Evolutionary conservation across 2,113 vertebrate genomes (phyloP).

Genomic region (Hemibagrus wyckioides): DNA sequence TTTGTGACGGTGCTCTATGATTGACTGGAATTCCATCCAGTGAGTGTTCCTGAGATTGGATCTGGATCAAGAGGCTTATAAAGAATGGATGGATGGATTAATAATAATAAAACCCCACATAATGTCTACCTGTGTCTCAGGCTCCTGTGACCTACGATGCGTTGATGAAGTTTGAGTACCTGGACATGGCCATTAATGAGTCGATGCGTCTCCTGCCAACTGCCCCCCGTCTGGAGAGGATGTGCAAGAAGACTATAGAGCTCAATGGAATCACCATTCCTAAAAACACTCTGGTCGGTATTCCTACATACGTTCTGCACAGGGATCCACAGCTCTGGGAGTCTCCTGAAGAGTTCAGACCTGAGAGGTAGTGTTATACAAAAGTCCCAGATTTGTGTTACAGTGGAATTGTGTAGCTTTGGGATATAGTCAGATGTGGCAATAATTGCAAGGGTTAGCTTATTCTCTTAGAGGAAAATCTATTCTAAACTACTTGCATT

Average conservation of each 20-base stretch:
- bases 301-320: constrained; percentile 72
- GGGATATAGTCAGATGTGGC: neutral
- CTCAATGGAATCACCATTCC: constrained; percentile 77
- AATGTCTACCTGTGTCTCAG: constrained; percentile 43
- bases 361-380: constrained; percentile 73
- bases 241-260: constrained; percentile 79
- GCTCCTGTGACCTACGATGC: constrained; percentile 65
- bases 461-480: too few species aligned
- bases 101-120: neutral
- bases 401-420: neutral
- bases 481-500: neutral
- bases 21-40: neutral
- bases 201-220: constrained; percentile 73
- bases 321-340: constrained; percentile 66
- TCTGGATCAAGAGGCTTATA: neutral
- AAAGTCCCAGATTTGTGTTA: too few species aligned
- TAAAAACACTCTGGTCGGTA: constrained; percentile 61
- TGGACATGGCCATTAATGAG: constrained; percentile 82
- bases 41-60: neutral
- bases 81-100: neutral
- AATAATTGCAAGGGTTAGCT: neutral
- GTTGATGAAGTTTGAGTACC: constrained; percentile 80
- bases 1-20: neutral
- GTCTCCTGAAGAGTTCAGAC: constrained; percentile 74
- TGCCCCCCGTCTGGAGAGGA: constrained; percentile 68